These are phyloP conservation scores for Chanos chanos DNA, from an alignment of 2,797 vertebrate genomes.

Conservation along the genomic window DNA sequence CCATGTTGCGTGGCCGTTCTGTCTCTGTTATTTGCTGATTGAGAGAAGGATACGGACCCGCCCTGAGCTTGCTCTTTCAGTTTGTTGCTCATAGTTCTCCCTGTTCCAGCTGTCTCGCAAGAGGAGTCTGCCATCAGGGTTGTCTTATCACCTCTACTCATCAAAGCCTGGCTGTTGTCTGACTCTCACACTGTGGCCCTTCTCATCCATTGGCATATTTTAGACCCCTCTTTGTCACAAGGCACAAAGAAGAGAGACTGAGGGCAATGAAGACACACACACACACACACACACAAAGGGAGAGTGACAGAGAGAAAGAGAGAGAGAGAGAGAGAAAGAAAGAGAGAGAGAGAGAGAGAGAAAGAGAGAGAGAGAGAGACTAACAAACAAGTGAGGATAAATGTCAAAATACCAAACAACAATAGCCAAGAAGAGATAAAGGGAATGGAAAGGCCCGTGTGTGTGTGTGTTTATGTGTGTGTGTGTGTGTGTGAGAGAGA, in stretches of 20 bases:
- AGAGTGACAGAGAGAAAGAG: neutral
- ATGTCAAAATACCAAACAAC: too few species aligned
- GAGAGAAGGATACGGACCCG: neutral
- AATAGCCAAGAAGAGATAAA: too few species aligned
- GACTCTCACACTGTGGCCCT: constrained; percentile 21
- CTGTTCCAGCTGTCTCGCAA: neutral
- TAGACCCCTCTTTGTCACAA: too few species aligned
- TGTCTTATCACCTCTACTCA: constrained; percentile 20
- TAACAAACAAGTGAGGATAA: too few species aligned
- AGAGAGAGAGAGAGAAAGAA: too few species aligned
- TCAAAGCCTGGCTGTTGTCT: constrained; percentile 22
- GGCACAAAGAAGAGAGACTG: neutral
- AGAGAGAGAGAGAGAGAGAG: too few species aligned
- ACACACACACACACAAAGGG: neutral
- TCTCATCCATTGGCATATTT: too few species aligned
- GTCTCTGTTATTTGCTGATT: neutral
- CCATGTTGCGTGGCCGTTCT: too few species aligned
- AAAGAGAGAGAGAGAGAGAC: too few species aligned
- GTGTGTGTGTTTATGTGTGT: too few species aligned
- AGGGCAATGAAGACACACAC: neutral
- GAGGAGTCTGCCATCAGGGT: neutral
- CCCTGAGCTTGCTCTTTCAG: constrained; percentile 13
- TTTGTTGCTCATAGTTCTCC: constrained; percentile 7
- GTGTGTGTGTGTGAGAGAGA: too few species aligned
- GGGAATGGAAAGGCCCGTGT: too few species aligned